A percentile compares a stretch with the other conserved stretches of the same genome.
phyloP scores from a whole-genome alignment of 2,797 vertebrate species.

The Hippoglossus hippoglossus region DNA sequence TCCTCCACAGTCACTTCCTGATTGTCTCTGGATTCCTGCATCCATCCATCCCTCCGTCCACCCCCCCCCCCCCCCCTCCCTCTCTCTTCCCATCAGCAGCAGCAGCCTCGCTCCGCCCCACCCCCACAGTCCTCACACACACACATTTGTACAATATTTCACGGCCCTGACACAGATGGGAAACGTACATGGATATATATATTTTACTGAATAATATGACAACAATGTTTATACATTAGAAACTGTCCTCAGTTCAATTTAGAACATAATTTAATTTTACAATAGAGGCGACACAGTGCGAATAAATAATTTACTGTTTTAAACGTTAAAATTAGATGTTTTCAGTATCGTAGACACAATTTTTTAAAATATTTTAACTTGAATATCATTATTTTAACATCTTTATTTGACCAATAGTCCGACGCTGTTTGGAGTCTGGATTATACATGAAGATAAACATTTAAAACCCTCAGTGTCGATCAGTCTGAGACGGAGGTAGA shows the following conservation, averaged over 20 bases:
- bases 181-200: constrained; percentile 2
- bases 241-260: constrained; percentile 1
- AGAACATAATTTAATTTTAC: constrained; percentile 20
- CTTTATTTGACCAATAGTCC: neutral
- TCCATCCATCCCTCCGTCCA: constrained; percentile 28
- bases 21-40: constrained; percentile 65
- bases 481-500: too few species aligned
- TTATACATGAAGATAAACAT: too few species aligned
- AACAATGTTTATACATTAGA: constrained; percentile 20
- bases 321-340: constrained; percentile 9
- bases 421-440: too few species aligned
- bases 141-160: constrained; percentile 47
- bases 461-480: too few species aligned
- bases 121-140: constrained; percentile 35
- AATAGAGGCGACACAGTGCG: neutral
- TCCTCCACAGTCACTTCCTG: constrained; percentile 71
- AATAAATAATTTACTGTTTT: neutral
- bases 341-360: neutral
- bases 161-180: constrained; percentile 41
- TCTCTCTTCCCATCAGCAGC: neutral
- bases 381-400: neutral
- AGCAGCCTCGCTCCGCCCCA: neutral
- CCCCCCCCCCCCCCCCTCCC: constrained; percentile 3
- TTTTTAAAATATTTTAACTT: neutral
- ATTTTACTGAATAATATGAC: constrained; percentile 27